phyloP scores from a whole-genome alignment of 2,888 invertebrate species.

The Linyphia triangularis region DNA sequence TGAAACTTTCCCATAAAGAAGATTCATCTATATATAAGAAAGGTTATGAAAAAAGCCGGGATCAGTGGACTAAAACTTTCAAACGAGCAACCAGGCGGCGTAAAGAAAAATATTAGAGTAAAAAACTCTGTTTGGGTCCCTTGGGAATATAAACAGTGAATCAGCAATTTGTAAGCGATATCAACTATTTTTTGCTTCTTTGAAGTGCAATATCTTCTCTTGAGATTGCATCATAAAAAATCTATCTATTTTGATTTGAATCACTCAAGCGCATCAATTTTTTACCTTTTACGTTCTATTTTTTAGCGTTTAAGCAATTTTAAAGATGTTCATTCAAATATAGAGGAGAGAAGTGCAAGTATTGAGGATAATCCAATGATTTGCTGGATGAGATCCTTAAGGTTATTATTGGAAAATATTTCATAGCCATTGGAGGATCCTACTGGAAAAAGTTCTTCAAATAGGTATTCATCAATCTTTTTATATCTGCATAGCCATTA shows the following conservation, averaged over 20 bases:
- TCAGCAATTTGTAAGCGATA: slow-evolving; percentile 54
- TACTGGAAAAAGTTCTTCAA: too few relatives aligned
- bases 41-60: slow-evolving; percentile 20
- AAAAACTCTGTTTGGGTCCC: not conserved
- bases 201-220: slow-evolving; percentile 29
- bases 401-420: too few relatives aligned
- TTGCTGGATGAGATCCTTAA: too few relatives aligned
- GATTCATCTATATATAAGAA: not conserved
- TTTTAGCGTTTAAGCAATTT: not conserved
- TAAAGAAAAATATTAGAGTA: slow-evolving; percentile 16
- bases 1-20: slow-evolving; percentile 8
- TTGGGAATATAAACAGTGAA: slow-evolving; percentile 53
- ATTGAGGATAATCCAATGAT: too few relatives aligned
- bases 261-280: not conserved
- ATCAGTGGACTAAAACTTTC: slow-evolving; percentile 41
- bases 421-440: too few relatives aligned
- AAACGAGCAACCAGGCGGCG: slow-evolving; percentile 14
- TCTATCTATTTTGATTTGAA: slow-evolving; percentile 1
- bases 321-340: not conserved
- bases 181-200: slow-evolving; percentile 17
- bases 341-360: not conserved
- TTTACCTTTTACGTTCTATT: not conserved
- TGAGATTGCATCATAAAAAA: slow-evolving; percentile 9
- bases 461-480: too few relatives aligned
- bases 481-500: too few relatives aligned